Evolutionary conservation across 2,888 invertebrate species (phyloP), one percentile per base, ranked within the genome.

Genomic region (Autographa pulchrina): DNA sequence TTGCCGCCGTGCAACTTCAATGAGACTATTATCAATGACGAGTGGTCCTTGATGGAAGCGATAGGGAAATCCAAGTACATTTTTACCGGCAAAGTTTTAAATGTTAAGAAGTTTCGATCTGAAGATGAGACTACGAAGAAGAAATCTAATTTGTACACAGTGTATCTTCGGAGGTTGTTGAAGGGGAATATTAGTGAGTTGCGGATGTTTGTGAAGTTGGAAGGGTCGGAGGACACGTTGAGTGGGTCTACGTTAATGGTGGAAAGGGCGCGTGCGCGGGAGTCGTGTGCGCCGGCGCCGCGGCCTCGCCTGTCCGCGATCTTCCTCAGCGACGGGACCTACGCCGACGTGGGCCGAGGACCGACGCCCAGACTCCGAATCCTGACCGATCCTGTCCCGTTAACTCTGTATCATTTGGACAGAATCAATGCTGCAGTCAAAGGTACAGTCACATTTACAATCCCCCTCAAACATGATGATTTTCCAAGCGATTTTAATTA

Each of bases 371-470:
- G 92, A 61, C 87, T 96, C 38, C 90, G 91, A 54, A 85, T 96
- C 59, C 79, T 95, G 62, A 94, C 95, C 20, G 96, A 96, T 81
- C 96, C 96, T n/a, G 93, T 96, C 74, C 96, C 96, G 6, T 87
- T 96, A 78, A 96, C 96, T 4, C 90, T 96, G 38, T 96, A 96
- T 80, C 96, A 96, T 86, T 90, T 96, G 85, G 96, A 96, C 77
- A 91, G 96, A 85, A 91, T 96, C 66, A 96, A 96, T 81, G 96
- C 96, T 61, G 96, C 96, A 83, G 96, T 96, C 38, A 96, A 96
- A 96, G 96, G 96, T 96, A 90, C 82, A 90, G 71, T 65, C 13
- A 60, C 6, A 63, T 54, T 32, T 38, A 0, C 13, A 9, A 18
- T 25, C 11, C 14, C 6, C 5, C 2, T 48, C 48, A 5, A n/a